Percentiles rank a stretch among this genome's conserved stretches.
phyloP scores from a whole-genome alignment of 2,797 vertebrate genomes.

The Florisuga fusca region DNA sequence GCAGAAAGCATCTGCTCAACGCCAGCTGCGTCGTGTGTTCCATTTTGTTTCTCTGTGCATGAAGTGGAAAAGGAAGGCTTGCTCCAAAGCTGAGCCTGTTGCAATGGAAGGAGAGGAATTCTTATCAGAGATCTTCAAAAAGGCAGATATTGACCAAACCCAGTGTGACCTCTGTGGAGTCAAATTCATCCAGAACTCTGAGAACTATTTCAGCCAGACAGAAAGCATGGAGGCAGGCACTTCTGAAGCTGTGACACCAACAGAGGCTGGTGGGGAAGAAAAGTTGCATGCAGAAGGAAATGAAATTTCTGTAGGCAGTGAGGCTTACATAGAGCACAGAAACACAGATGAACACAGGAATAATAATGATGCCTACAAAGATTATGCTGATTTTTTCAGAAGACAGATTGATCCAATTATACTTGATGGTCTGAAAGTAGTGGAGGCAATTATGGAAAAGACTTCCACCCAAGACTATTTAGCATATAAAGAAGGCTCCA shows the following conservation, averaged over 20 bases:
- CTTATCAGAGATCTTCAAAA: constrained; percentile 74
- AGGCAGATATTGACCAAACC: constrained; percentile 80
- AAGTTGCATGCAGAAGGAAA: constrained; percentile 36
- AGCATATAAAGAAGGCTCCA: constrained; percentile 74
- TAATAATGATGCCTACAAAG: constrained; percentile 72
- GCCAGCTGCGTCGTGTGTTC: constrained; percentile 61
- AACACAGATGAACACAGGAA: constrained; percentile 63
- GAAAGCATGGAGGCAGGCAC: constrained; percentile 50
- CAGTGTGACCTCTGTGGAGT: constrained; percentile 85
- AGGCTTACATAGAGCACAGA: constrained; percentile 74
- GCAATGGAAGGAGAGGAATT: constrained; percentile 54
- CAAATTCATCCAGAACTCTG: constrained; percentile 70
- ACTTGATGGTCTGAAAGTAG: constrained; percentile 55
- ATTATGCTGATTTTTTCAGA: constrained; percentile 73
- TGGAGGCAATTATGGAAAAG: constrained; percentile 65
- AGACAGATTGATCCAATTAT: constrained; percentile 69
- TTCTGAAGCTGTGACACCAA: constrained; percentile 21
- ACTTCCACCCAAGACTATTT: constrained; percentile 23
- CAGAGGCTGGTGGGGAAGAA: constrained; percentile 13
- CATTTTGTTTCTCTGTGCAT: constrained; percentile 60
- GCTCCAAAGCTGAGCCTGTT: neutral
- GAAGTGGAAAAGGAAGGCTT: constrained; percentile 73
- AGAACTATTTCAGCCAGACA: constrained; percentile 53
- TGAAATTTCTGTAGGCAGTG: neutral
- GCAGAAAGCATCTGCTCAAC: constrained; percentile 73